These are phyloP conservation scores for Capitella teleta DNA, from an alignment of 1,140 invertebrate species.

Conservation along the genomic window DNA sequence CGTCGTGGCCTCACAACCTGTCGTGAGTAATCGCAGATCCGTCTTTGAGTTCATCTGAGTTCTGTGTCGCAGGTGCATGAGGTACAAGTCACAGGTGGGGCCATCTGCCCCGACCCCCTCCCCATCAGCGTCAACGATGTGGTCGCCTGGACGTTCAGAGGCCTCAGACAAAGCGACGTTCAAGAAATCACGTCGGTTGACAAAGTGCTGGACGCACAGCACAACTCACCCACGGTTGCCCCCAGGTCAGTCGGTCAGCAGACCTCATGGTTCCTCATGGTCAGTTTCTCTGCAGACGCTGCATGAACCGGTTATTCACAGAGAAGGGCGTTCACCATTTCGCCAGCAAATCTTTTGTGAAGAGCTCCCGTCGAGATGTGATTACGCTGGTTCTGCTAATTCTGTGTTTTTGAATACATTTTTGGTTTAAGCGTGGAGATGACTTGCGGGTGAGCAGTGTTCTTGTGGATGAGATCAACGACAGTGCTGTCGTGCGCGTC, in stretches of 20 bases:
- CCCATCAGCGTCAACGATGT: constrained; percentile 33
- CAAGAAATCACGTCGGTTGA: constrained; percentile 21
- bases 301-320: constrained; percentile 27
- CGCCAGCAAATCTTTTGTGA: constrained; percentile 34
- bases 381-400: background rate
- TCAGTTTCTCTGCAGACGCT: constrained; percentile 32
- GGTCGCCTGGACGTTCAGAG: constrained; percentile 36
- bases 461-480: constrained; percentile 34
- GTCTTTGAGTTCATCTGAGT: background rate
- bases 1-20: constrained; percentile 32
- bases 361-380: constrained; percentile 5
- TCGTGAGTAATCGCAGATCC: background rate
- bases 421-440: constrained; percentile 6
- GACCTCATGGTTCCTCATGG: too few species aligned
- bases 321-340: constrained; percentile 31
- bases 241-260: constrained; percentile 20
- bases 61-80: constrained; percentile 27
- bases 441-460: constrained; percentile 18
- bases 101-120: constrained; percentile 32
- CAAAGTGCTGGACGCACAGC: constrained; percentile 15
- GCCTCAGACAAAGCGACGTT: constrained; percentile 22
- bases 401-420: background rate
- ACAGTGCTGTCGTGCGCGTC: constrained; percentile 28
- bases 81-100: constrained; percentile 21
- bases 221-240: constrained; percentile 13